Evolutionary conservation across 2,888 invertebrate species (phyloP).

Genomic region (Caenorhabditis sp.): DNA sequence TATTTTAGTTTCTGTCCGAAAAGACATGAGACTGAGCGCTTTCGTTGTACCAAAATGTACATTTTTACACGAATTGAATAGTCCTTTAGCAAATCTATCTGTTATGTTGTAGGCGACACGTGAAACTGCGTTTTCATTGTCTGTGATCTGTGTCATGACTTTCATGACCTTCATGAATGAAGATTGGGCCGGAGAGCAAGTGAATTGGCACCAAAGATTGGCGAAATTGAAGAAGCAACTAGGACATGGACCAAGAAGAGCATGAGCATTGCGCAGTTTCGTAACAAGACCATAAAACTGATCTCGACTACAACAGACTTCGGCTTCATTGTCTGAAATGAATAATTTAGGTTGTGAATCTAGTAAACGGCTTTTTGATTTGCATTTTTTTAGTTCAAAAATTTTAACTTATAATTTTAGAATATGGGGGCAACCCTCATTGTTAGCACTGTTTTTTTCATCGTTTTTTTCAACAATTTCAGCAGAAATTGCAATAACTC

Average conservation of each 20-base stretch:
- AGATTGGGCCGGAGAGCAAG: slow-evolving; percentile 83
- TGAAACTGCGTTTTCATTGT: slow-evolving; percentile 42
- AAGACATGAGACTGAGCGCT: background rate
- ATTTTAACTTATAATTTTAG: no score
- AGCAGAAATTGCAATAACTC: no score
- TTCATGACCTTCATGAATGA: slow-evolving; percentile 77
- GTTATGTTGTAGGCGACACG: slow-evolving; percentile 80
- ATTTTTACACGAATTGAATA: slow-evolving; percentile 82
- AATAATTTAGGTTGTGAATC: no score
- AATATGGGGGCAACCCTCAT: no score
- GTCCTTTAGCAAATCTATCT: slow-evolving; percentile 79
- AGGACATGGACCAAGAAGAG: slow-evolving; percentile 83
- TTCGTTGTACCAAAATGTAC: slow-evolving; percentile 23
- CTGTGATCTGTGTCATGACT: background rate
- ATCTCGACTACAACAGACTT: slow-evolving; percentile 18
- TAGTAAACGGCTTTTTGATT: no score
- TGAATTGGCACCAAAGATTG: slow-evolving; percentile 83
- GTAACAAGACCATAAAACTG: slow-evolving; percentile 31
- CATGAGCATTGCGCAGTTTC: slow-evolving; percentile 75
- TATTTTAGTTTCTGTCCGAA: no score
- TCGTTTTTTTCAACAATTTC: no score
- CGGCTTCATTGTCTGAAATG: background rate
- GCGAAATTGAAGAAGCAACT: slow-evolving; percentile 86
- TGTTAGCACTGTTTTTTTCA: no score
- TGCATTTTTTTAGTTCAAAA: no score